Conservation (phyloP, 2,888 invertebrate species). For the Xiphydria camelus region DNA sequence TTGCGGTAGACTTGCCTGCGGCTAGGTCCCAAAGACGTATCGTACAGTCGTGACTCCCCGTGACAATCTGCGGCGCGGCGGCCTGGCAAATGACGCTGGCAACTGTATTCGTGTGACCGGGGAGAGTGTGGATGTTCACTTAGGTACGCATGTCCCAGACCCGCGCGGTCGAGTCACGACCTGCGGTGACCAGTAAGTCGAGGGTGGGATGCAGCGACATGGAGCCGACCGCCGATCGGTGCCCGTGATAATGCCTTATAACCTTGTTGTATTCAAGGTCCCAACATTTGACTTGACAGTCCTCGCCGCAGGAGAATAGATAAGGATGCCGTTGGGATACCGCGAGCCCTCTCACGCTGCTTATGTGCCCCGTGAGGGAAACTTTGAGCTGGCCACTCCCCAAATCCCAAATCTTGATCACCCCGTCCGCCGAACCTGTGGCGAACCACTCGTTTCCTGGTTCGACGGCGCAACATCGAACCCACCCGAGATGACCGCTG, state of each 20-base stretch:
- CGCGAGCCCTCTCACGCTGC: slow-evolving; percentile 93
- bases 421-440: slow-evolving; percentile 94
- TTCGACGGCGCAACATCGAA: slow-evolving; percentile 94
- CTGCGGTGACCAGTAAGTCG: slow-evolving; percentile 91
- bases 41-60: slow-evolving; percentile 95
- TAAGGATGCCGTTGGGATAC: slow-evolving; percentile 96
- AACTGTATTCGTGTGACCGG: slow-evolving; percentile 96
- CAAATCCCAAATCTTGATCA: slow-evolving; percentile 99
- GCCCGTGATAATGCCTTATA: slow-evolving; percentile 98
- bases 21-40: slow-evolving; percentile 97
- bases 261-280: slow-evolving; percentile 99
- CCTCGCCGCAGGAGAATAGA: slow-evolving; percentile 98
- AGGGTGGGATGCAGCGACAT: slow-evolving; percentile 93
- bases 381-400: slow-evolving; percentile 94
- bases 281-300: slow-evolving; percentile 99
- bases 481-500: slow-evolving; percentile 92
- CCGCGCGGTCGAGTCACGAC: slow-evolving; percentile 93
- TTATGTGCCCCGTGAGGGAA: slow-evolving; percentile 97
- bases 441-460: slow-evolving; percentile 97
- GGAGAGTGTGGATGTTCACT: slow-evolving; percentile 94
- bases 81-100: slow-evolving; percentile 93
- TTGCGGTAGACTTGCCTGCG: slow-evolving; percentile 90
- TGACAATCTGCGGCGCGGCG: slow-evolving; percentile 91
- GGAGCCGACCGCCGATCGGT: slow-evolving; percentile 93
- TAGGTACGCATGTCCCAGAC: slow-evolving; percentile 99